These are phyloP conservation scores for Antheraea mylitta DNA, from an alignment of 1,140 invertebrate genomes.

Conservation along the genomic window DNA sequence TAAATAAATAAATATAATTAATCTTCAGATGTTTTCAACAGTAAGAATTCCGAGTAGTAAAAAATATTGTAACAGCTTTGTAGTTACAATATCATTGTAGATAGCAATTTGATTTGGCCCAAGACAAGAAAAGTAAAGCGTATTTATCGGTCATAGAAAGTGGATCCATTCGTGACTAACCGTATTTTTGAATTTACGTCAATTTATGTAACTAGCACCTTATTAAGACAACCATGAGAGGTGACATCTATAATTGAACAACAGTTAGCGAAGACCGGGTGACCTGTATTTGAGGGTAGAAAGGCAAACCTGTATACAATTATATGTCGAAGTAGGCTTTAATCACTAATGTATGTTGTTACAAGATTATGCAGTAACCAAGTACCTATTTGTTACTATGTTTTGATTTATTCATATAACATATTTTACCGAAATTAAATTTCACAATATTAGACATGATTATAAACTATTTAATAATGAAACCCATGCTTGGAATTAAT, in stretches of 20 bases:
- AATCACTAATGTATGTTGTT: not conserved
- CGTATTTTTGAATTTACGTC: slow-evolving; percentile 48
- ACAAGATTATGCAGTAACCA: not conserved
- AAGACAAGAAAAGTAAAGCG: not conserved
- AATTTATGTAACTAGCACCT: slow-evolving; percentile 67
- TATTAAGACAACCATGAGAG: slow-evolving; percentile 56
- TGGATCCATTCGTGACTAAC: slow-evolving; percentile 39
- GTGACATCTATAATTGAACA: slow-evolving; percentile 49
- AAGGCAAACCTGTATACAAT: slow-evolving; percentile 61
- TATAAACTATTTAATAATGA: not conserved
- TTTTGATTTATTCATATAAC: not conserved
- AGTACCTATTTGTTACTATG: not conserved
- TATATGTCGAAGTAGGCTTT: slow-evolving; percentile 45
- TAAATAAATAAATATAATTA: not conserved
- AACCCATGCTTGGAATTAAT: not conserved
- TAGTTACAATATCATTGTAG: no score
- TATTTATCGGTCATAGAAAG: slow-evolving; percentile 53
- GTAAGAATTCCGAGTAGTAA: no score
- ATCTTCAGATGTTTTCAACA: not conserved
- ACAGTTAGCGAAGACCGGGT: slow-evolving; percentile 73
- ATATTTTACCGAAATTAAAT: not conserved
- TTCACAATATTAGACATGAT: not conserved
- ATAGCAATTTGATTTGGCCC: no score
- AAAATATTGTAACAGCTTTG: no score
- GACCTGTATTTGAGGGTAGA: slow-evolving; percentile 55